Percentiles rank a stretch among this genome's conserved stretches.
These are phyloP conservation scores for Microcebus lehilahytsara DNA, from an alignment of 2,113 vertebrate genomes.

Conservation along the genomic window DNA sequence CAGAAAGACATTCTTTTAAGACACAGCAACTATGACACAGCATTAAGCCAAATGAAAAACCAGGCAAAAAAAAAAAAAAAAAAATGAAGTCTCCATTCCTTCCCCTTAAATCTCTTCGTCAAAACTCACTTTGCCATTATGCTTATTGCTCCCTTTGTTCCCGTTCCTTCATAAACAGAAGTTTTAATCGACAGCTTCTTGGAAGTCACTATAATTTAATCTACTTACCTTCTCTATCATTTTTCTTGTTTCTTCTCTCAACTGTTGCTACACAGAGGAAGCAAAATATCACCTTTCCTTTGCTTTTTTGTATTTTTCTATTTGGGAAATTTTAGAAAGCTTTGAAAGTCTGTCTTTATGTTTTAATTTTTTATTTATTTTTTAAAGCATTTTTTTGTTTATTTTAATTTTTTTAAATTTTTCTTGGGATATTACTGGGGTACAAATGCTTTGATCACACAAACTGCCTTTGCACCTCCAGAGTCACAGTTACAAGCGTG, in stretches of 20 bases:
- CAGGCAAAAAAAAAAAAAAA: background rate
- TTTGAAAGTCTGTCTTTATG: background rate
- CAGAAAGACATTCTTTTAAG: background rate
- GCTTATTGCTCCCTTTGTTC: background rate
- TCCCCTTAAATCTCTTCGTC: background rate
- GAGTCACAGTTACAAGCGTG: too few relatives aligned
- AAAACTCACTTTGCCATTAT: background rate
- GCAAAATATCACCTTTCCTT: background rate
- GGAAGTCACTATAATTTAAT: constrained; percentile 43
- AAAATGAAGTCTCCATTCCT: background rate
- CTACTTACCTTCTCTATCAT: constrained; percentile 3
- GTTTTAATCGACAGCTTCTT: constrained; percentile 34
- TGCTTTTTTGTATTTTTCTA: constrained; percentile 2
- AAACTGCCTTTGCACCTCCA: too few relatives aligned
- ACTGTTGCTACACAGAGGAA: background rate
- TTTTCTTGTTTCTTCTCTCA: constrained; percentile 5
- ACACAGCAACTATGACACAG: background rate
- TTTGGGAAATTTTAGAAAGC: background rate
- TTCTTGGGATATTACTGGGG: too few relatives aligned
- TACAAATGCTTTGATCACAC: too few relatives aligned
- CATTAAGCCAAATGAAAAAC: constrained; percentile 8
- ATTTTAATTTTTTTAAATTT: too few relatives aligned
- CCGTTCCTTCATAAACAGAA: background rate
- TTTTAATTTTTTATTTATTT: background rate
- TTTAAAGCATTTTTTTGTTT: too few relatives aligned